These are phyloP conservation scores for Drosophila subobscura DNA, from an alignment of 1,140 invertebrate genomes.

Conservation along the genomic window DNA sequence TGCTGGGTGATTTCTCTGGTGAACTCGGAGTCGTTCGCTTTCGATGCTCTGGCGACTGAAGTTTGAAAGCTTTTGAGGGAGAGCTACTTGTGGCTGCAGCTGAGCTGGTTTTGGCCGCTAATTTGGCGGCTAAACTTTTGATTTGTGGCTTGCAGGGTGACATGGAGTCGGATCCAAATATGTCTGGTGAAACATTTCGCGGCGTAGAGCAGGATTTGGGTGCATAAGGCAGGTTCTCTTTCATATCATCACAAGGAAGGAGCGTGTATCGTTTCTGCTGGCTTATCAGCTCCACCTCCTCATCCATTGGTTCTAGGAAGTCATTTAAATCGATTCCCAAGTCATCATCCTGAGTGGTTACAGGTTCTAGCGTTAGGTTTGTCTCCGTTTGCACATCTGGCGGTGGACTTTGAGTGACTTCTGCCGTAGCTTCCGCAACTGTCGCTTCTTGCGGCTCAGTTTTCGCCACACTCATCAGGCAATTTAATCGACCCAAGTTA, in stretches of 20 bases:
- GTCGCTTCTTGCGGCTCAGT: background rate
- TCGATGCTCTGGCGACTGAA: conserved; percentile 28
- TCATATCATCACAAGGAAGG: background rate
- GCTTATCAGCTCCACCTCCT: conserved; percentile 50
- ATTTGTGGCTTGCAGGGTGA: conserved; percentile 51
- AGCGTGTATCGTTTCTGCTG: background rate
- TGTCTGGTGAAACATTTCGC: conserved; percentile 53
- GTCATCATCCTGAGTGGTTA: conserved; percentile 23
- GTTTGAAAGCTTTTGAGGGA: background rate
- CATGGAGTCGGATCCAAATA: conserved; percentile 56
- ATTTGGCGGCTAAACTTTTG: conserved; percentile 56
- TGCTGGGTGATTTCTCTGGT: conserved; percentile 63
- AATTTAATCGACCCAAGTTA: conserved; percentile 56
- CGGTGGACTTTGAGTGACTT: background rate
- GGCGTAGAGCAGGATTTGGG: background rate
- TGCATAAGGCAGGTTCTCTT: conserved; percentile 1
- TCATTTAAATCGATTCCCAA: conserved; percentile 64
- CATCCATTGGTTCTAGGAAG: conserved; percentile 68
- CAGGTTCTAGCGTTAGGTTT: background rate
- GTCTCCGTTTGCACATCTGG: background rate
- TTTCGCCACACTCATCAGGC: conserved; percentile 41
- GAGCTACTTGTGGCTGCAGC: background rate
- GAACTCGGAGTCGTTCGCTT: background rate
- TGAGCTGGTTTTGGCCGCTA: conserved; percentile 44
- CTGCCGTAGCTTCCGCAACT: background rate